Base-by-base conservation (phyloP, 2,888 invertebrate species). In the Ophion obscuratus region DNA sequence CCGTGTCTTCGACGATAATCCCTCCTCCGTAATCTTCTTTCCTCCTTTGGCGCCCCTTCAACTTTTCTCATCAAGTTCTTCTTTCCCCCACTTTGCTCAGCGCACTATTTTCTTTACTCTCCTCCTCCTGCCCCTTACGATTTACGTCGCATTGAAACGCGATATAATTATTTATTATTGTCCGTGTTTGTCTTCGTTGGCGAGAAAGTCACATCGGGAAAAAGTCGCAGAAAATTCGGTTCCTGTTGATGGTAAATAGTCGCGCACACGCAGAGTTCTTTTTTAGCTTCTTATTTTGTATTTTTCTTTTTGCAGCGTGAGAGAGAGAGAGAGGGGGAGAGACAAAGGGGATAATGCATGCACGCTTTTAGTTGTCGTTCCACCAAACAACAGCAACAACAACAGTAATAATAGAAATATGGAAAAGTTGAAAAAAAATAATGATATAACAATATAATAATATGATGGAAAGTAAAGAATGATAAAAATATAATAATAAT, bases 1-100 rank as follows among this genome's bases (percentile, higher is more conserved):
- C 71, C 84, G 71, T 66, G 66, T 53, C 66, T 61, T 27, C 73
- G 75, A 31, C 59, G 76, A 61, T 53, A 27, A 70, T 71, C n/a
- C 7, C 53, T 64, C 31, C 24, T 47, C 47, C 9, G 11, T 27
- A 14, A 57, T 67, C 20, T 44, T 74, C 31, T 57, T 53, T 36
- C 31, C 14, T 57, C 20, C 57, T 36, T 31, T 14, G 24, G 20
- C 67, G 7, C 47, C 20, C 62, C 31, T 61, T 20, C 5, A n/a
- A 70, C 31, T 44, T 44, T 11, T 14, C 31, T 59, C 36, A 10
- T 47, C 62, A 11, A 11, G 40, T 36, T 36, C 20, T 17, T 11
- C 11, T 44, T 62, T 17, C 17, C 14, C 53, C 53, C 53, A 53
- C 53, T 53, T 53, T 53, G 4, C 53, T 53, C 14, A 53, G 53